phyloP scores from a whole-genome alignment of 1,140 invertebrate species.

The Galendromus occidentalis region DNA sequence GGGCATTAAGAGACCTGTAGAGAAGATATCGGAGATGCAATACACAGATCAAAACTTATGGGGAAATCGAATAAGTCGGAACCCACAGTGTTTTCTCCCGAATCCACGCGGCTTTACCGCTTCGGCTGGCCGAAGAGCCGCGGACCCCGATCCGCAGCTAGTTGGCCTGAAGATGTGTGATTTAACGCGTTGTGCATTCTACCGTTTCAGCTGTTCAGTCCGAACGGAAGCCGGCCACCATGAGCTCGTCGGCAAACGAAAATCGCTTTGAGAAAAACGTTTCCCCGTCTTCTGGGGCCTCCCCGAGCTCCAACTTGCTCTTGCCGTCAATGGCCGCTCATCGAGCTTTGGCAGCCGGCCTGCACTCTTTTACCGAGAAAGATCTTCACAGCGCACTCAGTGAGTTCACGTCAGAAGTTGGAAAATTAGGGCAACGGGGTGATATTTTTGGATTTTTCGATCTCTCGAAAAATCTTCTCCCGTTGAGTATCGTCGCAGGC shows the following conservation, averaged over 20 bases:
- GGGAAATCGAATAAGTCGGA: too few species aligned
- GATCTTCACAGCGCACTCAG: conserved; percentile 2
- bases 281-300: not conserved
- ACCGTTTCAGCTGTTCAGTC: conserved; percentile 35
- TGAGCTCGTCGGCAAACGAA: not conserved
- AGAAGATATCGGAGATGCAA: too few species aligned
- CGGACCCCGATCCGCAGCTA: not conserved
- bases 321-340: not conserved
- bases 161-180: conserved; percentile 13
- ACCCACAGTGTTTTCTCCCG: too few species aligned
- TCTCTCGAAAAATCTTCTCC: too few species aligned
- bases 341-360: not conserved
- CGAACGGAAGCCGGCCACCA: conserved; percentile 30
- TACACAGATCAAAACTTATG: too few species aligned
- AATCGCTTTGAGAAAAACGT: conserved; percentile 6
- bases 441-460: not conserved
- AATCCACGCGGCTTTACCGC: not conserved
- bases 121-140: not conserved
- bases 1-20: too few species aligned
- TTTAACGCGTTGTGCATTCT: conserved; percentile 12
- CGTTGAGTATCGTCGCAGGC: too few species aligned
- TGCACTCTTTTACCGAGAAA: not conserved
- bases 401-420: too few species aligned
- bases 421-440: too few species aligned
- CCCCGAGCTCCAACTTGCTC: not conserved